Evolutionary conservation across 2,888 invertebrate genomes (phyloP), one percentile per base, ranked within the genome.

Genomic region (Shargacucullia verbasci): DNA sequence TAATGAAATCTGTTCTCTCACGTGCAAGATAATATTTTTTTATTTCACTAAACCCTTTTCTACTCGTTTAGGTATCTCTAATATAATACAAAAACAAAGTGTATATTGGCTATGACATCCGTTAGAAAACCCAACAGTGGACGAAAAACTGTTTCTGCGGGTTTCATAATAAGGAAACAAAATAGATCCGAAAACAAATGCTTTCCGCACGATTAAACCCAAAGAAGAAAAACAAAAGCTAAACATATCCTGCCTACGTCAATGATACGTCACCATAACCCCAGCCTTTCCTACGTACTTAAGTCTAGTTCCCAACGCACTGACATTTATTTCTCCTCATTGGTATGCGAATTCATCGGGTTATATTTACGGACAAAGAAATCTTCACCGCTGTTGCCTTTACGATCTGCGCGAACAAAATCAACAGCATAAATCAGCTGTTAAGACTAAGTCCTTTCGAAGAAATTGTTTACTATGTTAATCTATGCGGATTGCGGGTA

Each of bases 351-450:
- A 59, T 34, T 14, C n/a, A 47, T 50, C 53, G 12, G 47, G 14
- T 39, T 25, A 47, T 62, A 68, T 53, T 61, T 33, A 55, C 34
- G 29, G 10, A 70, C 48, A 63, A 70, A 65, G 40, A 44, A 46
- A 49, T 4, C 39, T 37, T 29, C 31, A 34, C 7, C 13, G 27
- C 7, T 9, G 29, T 29, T 44, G 52, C 29, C 25, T 34, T 40
- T 31, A 43, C 12, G 34, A 35, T 27, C 13, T 15, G 11, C 15
- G 20, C n/a, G 20, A 49, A 49, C 33, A 35, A 39, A 43, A 56
- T 34, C 34, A 48, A 39, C 15, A 15, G 13, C 10, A 46, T 29
- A 33, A 14, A 40, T 40, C 63, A 41, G 44, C 37, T 44, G 44
- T 48, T 47, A 2, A 34, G 33, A 14, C 13, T 33, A 7, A 43